Conservation (phyloP, 2,113 vertebrate species). For the Garra rufa region DNA sequence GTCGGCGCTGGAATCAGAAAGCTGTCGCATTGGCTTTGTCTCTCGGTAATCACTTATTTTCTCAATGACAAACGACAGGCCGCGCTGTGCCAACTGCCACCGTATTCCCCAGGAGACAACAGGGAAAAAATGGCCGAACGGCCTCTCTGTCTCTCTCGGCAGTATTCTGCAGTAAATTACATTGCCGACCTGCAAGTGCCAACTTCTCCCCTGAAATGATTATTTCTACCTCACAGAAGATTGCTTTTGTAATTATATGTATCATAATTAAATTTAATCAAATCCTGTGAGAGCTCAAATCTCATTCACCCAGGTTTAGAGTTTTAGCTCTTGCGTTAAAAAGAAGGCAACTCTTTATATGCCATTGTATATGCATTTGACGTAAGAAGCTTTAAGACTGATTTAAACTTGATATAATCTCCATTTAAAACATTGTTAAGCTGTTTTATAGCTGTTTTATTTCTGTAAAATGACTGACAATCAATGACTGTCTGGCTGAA, state of each 20-base stretch:
- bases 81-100: constrained; percentile 48
- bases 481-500: no score
- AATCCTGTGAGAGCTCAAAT: constrained; percentile 75
- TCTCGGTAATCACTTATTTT: constrained; percentile 53
- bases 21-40: constrained; percentile 38
- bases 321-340: constrained; percentile 50
- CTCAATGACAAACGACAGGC: constrained; percentile 56
- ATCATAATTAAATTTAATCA: constrained; percentile 81
- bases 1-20: constrained; percentile 26
- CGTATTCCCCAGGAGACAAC: constrained; percentile 52
- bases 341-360: background rate
- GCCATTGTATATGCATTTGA: constrained; percentile 7
- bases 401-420: no score
- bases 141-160: constrained; percentile 59
- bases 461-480: no score
- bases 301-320: constrained; percentile 73
- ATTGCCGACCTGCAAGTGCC: constrained; percentile 70
- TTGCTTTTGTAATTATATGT: constrained; percentile 82
- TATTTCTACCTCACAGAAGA: constrained; percentile 77
- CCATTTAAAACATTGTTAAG: background rate
- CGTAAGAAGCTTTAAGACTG: background rate
- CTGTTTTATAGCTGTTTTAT: background rate
- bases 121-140: constrained; percentile 43
- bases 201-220: constrained; percentile 70
- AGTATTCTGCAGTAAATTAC: constrained; percentile 67